These are phyloP conservation scores for Panopea generosa DNA, from an alignment of 2,888 invertebrate genomes.

Conservation along the genomic window DNA sequence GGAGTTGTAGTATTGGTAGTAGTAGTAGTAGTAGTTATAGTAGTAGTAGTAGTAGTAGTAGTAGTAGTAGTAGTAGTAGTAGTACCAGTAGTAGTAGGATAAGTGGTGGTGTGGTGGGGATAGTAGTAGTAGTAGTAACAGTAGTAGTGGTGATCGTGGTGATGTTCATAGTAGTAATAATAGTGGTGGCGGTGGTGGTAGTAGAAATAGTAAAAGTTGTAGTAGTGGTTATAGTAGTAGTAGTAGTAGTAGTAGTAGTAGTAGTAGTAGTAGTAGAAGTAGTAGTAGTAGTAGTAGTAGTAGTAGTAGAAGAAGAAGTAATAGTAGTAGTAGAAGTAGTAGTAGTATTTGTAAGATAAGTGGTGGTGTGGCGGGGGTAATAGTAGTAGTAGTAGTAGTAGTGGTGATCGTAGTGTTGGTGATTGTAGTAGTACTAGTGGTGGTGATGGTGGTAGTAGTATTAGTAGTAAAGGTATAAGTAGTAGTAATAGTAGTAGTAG, in stretches of 20 bases:
- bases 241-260: slow-evolving; percentile 35
- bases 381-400: not conserved
- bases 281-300: slow-evolving; percentile 28
- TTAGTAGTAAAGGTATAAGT: too few species aligned
- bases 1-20: slow-evolving; percentile 32
- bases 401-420: not conserved
- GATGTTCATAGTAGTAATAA: too few species aligned
- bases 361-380: not conserved
- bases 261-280: slow-evolving; percentile 29
- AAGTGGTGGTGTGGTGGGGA: not conserved
- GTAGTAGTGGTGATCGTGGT: slow-evolving; percentile 28
- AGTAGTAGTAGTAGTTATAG: slow-evolving; percentile 30
- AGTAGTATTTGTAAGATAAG: not conserved
- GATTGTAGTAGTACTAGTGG: too few species aligned
- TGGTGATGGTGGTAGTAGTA: too few species aligned
- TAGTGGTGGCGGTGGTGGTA: too few species aligned
- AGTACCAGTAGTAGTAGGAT: not conserved
- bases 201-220: too few species aligned
- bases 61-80: slow-evolving; percentile 6
- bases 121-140: slow-evolving; percentile 6
- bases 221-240: too few species aligned
- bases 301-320: too few species aligned
- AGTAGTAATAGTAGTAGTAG: too few species aligned
- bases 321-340: too few species aligned
- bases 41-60: slow-evolving; percentile 35